Base-by-base conservation (phyloP, 1,140 invertebrate genomes). In the Drosophila ananassae region DNA sequence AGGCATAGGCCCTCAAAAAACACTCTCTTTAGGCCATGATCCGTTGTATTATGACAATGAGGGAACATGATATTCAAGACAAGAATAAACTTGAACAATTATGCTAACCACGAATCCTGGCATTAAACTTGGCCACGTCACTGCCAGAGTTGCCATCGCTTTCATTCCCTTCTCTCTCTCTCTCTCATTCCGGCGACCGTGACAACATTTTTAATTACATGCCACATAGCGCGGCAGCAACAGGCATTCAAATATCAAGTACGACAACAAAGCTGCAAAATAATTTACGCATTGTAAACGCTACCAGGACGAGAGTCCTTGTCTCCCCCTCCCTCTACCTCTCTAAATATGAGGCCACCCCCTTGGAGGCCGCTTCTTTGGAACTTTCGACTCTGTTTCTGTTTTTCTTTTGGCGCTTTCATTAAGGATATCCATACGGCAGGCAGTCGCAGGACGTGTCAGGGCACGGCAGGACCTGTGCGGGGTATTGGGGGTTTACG, bases 121-220 rank as follows among this genome's bases (percentile, higher is more conserved):
- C 37, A 9, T 24, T 37, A 2, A 53, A 53, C 34, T 39, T 54
- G 52, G 59, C 51, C 55, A 37, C 30, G 39, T 28, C 28, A 39
- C 37, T 8, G 25, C 25, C 55, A 58, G 25, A 58, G 41, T 56
- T 50, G 51, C 50, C 58, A 47, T 21, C 53, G 41, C 30, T 28
- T 28, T 28, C 25, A 13, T 3, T 17, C 51, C n/a, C 8, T 10
- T 34, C 10, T 34, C 34, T 22, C 9, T 10, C 21, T 34, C 2
- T 2, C 17, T 28, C 46, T 24, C 21, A 30, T 58, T 64, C 64
- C 21, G 21, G 78, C 37, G 39, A 73, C 53, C 55, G 63, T 79
- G 73, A 84, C 72, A 83, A 75, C 72, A 75, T 82, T 84, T 85
- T 80, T 83, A 84, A 84, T 83, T 84, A 79, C 66, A 79, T 73